Evolutionary conservation across 2,888 invertebrate genomes (phyloP).

Genomic region (Limulus polyphemus): DNA sequence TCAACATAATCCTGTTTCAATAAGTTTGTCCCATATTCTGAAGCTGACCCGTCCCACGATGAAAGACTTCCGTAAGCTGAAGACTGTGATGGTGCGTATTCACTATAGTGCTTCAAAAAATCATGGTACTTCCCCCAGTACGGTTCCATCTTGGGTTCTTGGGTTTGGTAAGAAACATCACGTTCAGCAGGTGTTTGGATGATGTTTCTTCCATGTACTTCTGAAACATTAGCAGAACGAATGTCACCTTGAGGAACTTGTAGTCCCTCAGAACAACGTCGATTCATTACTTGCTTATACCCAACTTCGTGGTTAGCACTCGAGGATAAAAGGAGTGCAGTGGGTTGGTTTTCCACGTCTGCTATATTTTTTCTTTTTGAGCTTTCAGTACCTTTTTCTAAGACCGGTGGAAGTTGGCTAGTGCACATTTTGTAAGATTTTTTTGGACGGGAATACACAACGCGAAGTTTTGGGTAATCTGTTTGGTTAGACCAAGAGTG

Average conservation of each 20-base stretch:
- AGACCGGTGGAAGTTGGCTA: conserved; percentile 55
- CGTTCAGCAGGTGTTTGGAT: conserved; percentile 58
- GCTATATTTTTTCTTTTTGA: conserved; percentile 37
- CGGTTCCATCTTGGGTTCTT: conserved; percentile 32
- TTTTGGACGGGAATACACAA: conserved; percentile 50
- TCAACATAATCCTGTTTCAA: conserved; percentile 12
- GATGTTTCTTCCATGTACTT: conserved; percentile 39
- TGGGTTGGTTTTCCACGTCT: conserved; percentile 37
- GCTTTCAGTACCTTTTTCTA: conserved; percentile 53
- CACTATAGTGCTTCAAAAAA: conserved; percentile 3
- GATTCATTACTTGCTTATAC: too few relatives aligned
- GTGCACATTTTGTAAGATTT: conserved; percentile 47
- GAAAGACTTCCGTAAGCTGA: not conserved
- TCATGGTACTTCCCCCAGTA: conserved; percentile 47
- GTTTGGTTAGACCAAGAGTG: conserved; percentile 60
- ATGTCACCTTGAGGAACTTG: conserved; percentile 45
- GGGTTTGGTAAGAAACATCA: conserved; percentile 37
- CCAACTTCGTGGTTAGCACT: too few relatives aligned
- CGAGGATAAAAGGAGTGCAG: not conserved
- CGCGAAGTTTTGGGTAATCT: conserved; percentile 53
- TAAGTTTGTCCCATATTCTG: conserved; percentile 3
- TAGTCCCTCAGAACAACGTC: conserved; percentile 48
- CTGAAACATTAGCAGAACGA: too few relatives aligned
- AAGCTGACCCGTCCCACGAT: not conserved
- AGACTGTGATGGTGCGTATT: not conserved